Evolutionary conservation across 2,888 invertebrate genomes (phyloP).

Genomic region (Penaeus monodon): DNA sequence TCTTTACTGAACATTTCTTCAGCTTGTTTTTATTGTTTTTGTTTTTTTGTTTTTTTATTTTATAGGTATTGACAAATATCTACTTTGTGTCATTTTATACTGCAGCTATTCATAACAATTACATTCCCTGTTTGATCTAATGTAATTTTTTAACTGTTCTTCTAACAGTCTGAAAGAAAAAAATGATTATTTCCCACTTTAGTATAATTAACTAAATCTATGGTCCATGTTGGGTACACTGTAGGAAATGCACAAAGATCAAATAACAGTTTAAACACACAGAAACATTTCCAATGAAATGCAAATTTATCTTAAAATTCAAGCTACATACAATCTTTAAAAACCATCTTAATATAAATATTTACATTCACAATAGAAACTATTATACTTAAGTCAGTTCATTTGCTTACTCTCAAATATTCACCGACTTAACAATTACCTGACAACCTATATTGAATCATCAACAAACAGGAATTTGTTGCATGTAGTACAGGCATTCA

Average conservation of each 20-base stretch:
- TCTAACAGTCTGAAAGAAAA: not conserved
- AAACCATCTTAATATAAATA: conserved; percentile 34
- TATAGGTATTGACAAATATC: too few species aligned
- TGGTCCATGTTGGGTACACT: not conserved
- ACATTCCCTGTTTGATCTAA: too few species aligned
- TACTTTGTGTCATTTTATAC: too few species aligned
- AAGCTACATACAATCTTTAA: conserved; percentile 24
- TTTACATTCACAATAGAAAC: conserved; percentile 42
- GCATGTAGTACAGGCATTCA: not conserved
- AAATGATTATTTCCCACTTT: not conserved
- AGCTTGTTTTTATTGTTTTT: too few species aligned
- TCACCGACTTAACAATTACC: conserved; percentile 13
- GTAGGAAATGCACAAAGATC: conserved; percentile 16
- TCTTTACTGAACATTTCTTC: too few species aligned
- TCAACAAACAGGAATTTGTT: not conserved
- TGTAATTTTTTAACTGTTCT: too few species aligned
- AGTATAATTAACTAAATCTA: not conserved
- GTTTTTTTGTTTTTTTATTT: too few species aligned
- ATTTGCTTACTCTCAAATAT: conserved; percentile 19
- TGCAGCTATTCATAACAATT: too few species aligned
- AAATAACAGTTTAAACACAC: conserved; percentile 8
- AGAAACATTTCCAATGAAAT: conserved; percentile 9
- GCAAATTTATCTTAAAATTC: conserved; percentile 12
- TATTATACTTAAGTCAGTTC: conserved; percentile 12
- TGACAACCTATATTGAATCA: conserved; percentile 4